Evolutionary conservation across 1,140 invertebrate genomes (phyloP).

Genomic region (Chelonus insularis): DNA sequence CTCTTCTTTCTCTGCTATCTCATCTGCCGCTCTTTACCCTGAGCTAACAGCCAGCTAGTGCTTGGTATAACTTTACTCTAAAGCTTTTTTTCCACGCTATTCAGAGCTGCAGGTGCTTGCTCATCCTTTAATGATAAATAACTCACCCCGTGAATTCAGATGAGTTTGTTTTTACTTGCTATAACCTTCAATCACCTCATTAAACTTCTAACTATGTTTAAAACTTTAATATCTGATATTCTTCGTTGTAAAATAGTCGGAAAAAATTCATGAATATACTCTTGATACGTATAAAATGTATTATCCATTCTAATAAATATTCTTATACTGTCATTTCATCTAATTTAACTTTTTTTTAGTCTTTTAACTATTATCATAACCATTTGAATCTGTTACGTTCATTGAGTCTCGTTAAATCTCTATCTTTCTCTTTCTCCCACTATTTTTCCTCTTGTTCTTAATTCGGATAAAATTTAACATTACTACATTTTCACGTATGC

Average conservation of each 20-base stretch:
- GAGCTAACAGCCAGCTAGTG: conserved; percentile 9
- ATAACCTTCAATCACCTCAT: not conserved
- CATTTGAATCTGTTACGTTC: conserved; percentile 48
- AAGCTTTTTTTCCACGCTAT: not conserved
- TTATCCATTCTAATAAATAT: no score
- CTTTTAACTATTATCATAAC: conserved; percentile 43
- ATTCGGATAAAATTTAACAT: conserved; percentile 33
- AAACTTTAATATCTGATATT: not conserved
- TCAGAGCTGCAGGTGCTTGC: not conserved
- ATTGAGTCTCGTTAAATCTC: conserved; percentile 30
- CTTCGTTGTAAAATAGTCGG: not conserved
- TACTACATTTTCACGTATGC: no score
- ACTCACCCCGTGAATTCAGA: conserved; percentile 7
- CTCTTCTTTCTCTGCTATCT: conserved; percentile 5
- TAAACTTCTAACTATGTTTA: not conserved
- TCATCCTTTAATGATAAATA: conserved; percentile 11
- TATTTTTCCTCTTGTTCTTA: conserved; percentile 16
- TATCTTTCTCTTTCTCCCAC: not conserved
- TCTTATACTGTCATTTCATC: conserved; percentile 5
- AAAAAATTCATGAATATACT: no score
- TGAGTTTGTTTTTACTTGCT: conserved; percentile 1
- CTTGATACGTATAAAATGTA: no score
- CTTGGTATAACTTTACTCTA: not conserved
- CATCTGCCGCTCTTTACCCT: conserved; percentile 10
- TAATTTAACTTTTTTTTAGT: no score